These are phyloP conservation scores for Tenualosa ilisha DNA, from an alignment of 2,797 vertebrate genomes.

Conservation along the genomic window DNA sequence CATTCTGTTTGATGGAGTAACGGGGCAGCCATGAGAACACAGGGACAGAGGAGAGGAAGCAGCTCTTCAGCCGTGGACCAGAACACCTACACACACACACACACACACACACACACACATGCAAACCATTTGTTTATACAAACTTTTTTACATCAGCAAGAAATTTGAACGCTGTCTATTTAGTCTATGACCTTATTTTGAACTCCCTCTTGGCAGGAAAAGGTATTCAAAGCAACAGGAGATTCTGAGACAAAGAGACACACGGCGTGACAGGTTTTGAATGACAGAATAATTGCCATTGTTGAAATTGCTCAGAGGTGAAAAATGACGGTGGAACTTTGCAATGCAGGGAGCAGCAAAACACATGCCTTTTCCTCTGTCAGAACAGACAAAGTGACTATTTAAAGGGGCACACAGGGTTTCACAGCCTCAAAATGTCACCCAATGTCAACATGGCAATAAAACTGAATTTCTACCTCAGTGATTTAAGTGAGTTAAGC, in stretches of 20 bases:
- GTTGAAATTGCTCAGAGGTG: not conserved
- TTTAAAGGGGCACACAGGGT: not conserved
- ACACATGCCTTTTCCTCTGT: not conserved
- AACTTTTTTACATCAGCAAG: not conserved
- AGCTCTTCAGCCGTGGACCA: slow-evolving; percentile 63
- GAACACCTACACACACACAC: slow-evolving; percentile 7
- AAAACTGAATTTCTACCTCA: not conserved
- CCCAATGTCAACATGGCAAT: not conserved
- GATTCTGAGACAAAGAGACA: not conserved
- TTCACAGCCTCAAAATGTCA: not conserved
- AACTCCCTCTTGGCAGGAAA: not conserved
- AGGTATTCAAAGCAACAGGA: not conserved
- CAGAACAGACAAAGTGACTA: not conserved
- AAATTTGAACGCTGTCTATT: not conserved
- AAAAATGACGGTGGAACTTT: not conserved
- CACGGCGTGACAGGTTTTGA: not conserved
- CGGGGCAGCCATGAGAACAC: slow-evolving; percentile 85
- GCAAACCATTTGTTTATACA: not conserved
- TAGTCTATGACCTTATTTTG: not conserved
- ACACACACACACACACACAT: not conserved
- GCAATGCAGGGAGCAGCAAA: not conserved
- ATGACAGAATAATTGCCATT: not conserved
- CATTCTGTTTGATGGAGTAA: slow-evolving; percentile 83
- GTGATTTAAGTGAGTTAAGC: not conserved
- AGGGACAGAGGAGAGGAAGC: slow-evolving; percentile 77